Evolutionary conservation across 2,888 invertebrate genomes (phyloP), one percentile per base, ranked within the genome.

Genomic region (Lycophotia porphyrea): DNA sequence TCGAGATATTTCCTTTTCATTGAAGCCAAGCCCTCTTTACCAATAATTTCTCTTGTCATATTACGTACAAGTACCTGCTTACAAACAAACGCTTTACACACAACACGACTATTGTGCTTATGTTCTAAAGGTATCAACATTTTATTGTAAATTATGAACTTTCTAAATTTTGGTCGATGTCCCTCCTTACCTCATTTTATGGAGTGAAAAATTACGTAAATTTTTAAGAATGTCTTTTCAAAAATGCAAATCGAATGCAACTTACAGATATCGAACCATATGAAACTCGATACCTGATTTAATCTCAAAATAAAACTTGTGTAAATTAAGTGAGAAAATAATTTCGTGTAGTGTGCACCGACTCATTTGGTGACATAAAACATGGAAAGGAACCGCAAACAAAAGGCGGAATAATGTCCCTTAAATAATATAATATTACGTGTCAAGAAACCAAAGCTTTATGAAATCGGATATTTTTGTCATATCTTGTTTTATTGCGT

Each of bases 381-480:
- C 87, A 87, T 89, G 89, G 90, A 90, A 90, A 90, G 89, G 91
- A 91, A 91, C 91, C 91, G 91, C 93, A 93, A 92, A 94, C 94
- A 95, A 96, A 95, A 92, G 93, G 87, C 91, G 90, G 91, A 92
- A 94, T 94, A 93, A 95, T 94, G 95, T 94, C 94, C 94, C 91
- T 94, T 94, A 93, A 94, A 95, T 90, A 91, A 91, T 95, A 96
- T 96, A 96, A 96, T 96, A 96, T 95, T 95, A 96, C 94, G 92
- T 94, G 94, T 95, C 94, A 95, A 93, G 95, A 94, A 95, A 95
- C 94, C 93, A 94, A 95, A 95, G 94, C 96, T 96, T 95, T 96
- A 96, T 96, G 96, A 96, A 96, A 96, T 94, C 94, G 88, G 96
- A 96, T 96, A 96, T 95, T 96, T 96, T 96, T 96, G 96, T 96